phyloP scores from a whole-genome alignment of 2,797 vertebrate species.

The Bradypodion ventrale region DNA sequence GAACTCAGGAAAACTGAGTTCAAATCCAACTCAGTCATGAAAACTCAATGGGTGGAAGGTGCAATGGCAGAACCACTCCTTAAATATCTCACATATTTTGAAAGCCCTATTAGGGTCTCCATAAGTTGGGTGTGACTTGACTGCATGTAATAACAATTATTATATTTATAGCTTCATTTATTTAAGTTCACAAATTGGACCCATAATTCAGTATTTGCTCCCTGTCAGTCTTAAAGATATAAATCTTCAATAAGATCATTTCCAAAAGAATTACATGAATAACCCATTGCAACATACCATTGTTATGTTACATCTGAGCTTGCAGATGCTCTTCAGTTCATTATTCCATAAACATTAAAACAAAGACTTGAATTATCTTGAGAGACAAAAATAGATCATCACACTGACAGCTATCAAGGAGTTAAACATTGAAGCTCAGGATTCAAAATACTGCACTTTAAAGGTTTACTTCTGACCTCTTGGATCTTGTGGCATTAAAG shows the following conservation, averaged over 20 bases:
- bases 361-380: background rate
- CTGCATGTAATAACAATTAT: too few relatives aligned
- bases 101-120: too few relatives aligned
- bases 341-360: background rate
- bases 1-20: too few relatives aligned
- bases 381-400: background rate
- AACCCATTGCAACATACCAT: background rate
- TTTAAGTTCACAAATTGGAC: background rate
- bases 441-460: conserved; percentile 37
- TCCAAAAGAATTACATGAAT: background rate
- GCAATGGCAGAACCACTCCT: too few relatives aligned
- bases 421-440: conserved; percentile 7
- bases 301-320: background rate
- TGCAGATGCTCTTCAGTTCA: background rate
- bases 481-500: conserved; percentile 8
- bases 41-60: too few relatives aligned
- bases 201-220: background rate
- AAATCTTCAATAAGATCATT: background rate
- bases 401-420: background rate
- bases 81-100: too few relatives aligned
- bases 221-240: background rate
- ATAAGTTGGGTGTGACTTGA: too few relatives aligned
- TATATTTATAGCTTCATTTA: too few relatives aligned
- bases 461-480: conserved; percentile 24
- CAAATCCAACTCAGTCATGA: too few relatives aligned